These are phyloP conservation scores for Cryptotermes secundus DNA, from an alignment of 1,140 invertebrate species.

Conservation along the genomic window DNA sequence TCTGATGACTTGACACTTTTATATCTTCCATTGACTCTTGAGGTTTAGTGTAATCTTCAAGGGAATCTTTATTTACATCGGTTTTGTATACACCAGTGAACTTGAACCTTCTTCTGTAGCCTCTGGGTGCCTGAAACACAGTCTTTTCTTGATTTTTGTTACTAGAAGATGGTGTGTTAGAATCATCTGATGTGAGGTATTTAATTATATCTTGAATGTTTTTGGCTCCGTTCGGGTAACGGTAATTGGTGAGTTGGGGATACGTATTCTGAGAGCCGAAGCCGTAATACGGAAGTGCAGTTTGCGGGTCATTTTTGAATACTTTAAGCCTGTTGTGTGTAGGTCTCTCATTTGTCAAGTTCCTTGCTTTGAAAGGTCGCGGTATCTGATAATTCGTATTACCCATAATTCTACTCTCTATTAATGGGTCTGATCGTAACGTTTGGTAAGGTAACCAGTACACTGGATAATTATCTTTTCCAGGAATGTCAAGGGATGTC, in stretches of 20 bases:
- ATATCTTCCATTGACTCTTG: background rate
- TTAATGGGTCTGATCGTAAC: background rate
- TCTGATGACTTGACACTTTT: background rate
- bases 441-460: background rate
- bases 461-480: background rate
- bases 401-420: background rate
- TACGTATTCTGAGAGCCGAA: conserved; percentile 38
- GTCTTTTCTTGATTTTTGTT: background rate
- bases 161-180: background rate
- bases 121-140: background rate
- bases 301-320: background rate
- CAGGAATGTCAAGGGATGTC: no score
- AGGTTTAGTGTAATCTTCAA: background rate
- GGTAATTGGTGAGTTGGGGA: conserved; percentile 50
- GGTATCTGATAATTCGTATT: background rate
- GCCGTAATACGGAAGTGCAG: background rate
- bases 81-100: conserved; percentile 8
- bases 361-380: background rate
- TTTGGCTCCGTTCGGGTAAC: conserved; percentile 48
- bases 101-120: background rate
- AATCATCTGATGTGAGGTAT: conserved; percentile 45
- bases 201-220: conserved; percentile 57
- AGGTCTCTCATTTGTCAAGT: background rate
- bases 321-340: no score
- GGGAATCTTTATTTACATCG: background rate